phyloP scores from a whole-genome alignment of 2,888 invertebrate species.

The Neoitamus cyanurus region DNA sequence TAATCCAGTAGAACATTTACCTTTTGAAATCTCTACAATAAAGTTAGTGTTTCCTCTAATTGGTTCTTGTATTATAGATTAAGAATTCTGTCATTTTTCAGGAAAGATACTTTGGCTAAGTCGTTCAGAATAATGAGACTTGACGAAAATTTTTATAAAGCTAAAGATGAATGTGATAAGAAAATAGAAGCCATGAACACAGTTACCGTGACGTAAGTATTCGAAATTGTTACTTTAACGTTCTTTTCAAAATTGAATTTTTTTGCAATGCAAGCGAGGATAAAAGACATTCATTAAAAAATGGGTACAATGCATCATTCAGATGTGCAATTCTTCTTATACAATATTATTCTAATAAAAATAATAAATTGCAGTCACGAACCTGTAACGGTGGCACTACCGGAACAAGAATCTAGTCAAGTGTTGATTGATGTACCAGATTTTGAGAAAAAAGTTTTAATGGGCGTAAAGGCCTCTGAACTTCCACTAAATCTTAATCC shows the following conservation, averaged over 20 bases:
- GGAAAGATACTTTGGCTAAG: conserved; percentile 67
- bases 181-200: not conserved
- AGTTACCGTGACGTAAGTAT: not conserved
- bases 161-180: not conserved
- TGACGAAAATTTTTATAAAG: conserved; percentile 68
- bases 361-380: not conserved
- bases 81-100: not conserved
- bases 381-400: not conserved
- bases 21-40: conserved; percentile 72
- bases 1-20: conserved; percentile 73
- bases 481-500: conserved; percentile 47
- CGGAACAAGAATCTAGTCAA: not conserved
- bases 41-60: conserved; percentile 61
- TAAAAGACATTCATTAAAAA: not conserved
- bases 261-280: conserved; percentile 47
- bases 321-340: no score
- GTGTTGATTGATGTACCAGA: not conserved
- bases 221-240: not conserved
- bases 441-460: not conserved
- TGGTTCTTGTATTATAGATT: not conserved
- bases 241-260: not conserved
- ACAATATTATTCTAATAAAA: not conserved
- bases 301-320: not conserved
- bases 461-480: not conserved
- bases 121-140: conserved; percentile 75